These are phyloP conservation scores for Sarcoramphus papa DNA, from an alignment of 2,797 vertebrate species.

Conservation along the genomic window DNA sequence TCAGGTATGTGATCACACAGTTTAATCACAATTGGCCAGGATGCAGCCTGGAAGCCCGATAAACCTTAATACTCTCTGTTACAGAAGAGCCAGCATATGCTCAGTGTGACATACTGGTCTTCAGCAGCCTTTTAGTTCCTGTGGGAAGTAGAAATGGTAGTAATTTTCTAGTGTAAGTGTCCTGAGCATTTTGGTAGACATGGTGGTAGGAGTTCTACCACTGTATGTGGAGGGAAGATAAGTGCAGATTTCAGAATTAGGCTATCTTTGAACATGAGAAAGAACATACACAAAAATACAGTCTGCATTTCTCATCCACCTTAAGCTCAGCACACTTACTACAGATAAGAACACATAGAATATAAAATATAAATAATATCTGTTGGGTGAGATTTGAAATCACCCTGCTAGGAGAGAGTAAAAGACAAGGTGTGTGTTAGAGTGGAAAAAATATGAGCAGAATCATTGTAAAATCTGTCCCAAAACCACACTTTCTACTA, in stretches of 20 bases:
- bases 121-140: not conserved
- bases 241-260: not conserved
- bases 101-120: not conserved
- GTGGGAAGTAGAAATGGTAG: not conserved
- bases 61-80: not conserved
- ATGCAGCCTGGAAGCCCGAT: not conserved
- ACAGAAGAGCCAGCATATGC: not conserved
- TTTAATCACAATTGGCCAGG: not conserved
- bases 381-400: not conserved
- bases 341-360: not conserved
- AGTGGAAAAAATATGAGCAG: not conserved
- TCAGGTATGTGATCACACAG: not conserved
- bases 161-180: not conserved
- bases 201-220: not conserved
- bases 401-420: not conserved
- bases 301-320: not conserved
- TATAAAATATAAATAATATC: not conserved
- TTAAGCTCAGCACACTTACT: not conserved
- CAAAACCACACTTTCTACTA: not conserved
- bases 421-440: not conserved
- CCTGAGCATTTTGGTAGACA: not conserved
- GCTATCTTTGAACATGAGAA: not conserved
- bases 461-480: not conserved
- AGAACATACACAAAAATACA: not conserved
- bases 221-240: not conserved